Conservation (phyloP, 2,888 invertebrate genomes). For the Drosophila acutilabella region DNA sequence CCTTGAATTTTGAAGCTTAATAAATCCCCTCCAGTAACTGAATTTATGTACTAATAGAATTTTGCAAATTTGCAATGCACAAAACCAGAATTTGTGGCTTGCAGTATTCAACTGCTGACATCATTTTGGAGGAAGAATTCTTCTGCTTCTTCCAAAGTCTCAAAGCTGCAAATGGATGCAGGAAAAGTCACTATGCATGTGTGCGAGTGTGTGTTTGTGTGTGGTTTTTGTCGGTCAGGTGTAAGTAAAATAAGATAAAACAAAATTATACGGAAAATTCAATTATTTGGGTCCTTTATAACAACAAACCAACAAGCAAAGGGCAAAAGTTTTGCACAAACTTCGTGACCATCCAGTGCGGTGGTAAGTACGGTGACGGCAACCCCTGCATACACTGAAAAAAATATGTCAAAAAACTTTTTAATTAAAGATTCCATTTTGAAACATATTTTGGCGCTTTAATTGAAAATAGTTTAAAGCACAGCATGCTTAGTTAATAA, state of each 20-base stretch:
- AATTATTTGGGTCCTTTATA: slow-evolving; percentile 70
- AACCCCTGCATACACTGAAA: neutral
- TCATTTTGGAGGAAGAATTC: neutral
- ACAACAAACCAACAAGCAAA: slow-evolving; percentile 44
- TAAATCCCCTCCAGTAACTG: slow-evolving; percentile 2
- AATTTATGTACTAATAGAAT: slow-evolving; percentile 15
- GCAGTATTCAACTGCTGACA: slow-evolving; percentile 9
- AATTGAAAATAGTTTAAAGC: too few relatives aligned
- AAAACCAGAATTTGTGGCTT: slow-evolving; percentile 10
- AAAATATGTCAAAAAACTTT: too few relatives aligned
- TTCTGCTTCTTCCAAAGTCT: neutral
- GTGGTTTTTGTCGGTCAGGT: slow-evolving; percentile 11
- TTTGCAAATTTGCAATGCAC: slow-evolving; percentile 10
- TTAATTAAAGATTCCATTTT: too few relatives aligned
- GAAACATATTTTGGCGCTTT: too few relatives aligned
- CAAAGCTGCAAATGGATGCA: neutral
- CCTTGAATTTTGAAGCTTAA: slow-evolving; percentile 8
- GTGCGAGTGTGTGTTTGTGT: neutral
- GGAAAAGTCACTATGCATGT: slow-evolving; percentile 7
- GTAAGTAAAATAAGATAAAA: slow-evolving; percentile 42
- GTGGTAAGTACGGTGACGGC: neutral
- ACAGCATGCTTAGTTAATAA: too few relatives aligned
- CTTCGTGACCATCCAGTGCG: slow-evolving; percentile 18
- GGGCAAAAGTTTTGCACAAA: slow-evolving; percentile 49
- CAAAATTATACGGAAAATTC: slow-evolving; percentile 61